These are phyloP conservation scores for Ormyrus rosae DNA, from an alignment of 2,888 invertebrate species.

Conservation along the genomic window DNA sequence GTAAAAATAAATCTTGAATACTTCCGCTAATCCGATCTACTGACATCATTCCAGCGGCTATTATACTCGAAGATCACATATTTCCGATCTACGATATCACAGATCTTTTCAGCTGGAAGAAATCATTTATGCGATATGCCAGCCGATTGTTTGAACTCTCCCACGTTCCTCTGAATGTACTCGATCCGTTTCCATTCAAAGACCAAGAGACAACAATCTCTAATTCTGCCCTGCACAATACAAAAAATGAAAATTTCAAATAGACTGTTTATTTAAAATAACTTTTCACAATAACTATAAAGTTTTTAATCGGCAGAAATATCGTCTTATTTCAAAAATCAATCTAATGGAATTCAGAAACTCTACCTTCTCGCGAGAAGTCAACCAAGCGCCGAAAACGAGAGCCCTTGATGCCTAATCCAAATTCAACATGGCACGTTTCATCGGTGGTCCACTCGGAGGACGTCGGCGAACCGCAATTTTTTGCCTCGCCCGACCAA, in stretches of 20 bases:
- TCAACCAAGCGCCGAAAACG: neutral
- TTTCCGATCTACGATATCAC: neutral
- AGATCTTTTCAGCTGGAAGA: neutral
- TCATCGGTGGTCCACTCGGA: neutral
- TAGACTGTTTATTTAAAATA: no score
- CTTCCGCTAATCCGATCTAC: neutral
- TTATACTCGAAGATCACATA: neutral
- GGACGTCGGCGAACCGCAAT: neutral
- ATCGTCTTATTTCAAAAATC: neutral
- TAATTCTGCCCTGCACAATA: no score
- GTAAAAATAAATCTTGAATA: neutral
- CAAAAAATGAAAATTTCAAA: no score
- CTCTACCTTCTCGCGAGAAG: neutral
- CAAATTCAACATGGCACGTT: conserved; percentile 1
- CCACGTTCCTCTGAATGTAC: neutral
- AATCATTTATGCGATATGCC: neutral
- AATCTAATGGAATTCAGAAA: neutral
- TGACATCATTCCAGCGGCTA: conserved; percentile 7
- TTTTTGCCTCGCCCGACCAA: neutral
- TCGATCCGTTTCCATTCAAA: no score
- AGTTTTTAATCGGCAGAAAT: no score
- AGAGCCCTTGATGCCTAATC: conserved; percentile 3
- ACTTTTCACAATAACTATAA: no score
- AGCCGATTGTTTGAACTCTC: conserved; percentile 5
- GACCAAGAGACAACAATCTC: no score